Conservation (phyloP, 2,797 vertebrate species). For the Onychomys torridus region DNA sequence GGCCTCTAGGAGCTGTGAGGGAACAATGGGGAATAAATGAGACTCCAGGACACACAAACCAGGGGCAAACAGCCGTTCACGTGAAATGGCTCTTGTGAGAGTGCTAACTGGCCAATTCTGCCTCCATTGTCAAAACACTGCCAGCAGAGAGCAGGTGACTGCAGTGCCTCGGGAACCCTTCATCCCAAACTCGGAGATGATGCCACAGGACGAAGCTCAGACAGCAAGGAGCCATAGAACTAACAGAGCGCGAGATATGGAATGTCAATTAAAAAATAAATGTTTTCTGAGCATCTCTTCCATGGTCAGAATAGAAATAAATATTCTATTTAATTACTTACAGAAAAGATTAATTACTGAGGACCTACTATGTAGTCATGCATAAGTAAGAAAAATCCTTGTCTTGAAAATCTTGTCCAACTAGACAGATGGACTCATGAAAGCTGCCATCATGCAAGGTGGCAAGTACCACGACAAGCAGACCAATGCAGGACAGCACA, state of each 20-base stretch:
- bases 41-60: background rate
- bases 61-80: background rate
- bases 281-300: background rate
- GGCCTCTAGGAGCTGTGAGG: background rate
- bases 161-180: background rate
- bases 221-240: too few relatives aligned
- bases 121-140: background rate
- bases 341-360: background rate
- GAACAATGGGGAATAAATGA: background rate
- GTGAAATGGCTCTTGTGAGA: background rate
- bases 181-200: background rate
- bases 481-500: background rate
- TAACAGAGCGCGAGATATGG: background rate
- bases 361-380: background rate
- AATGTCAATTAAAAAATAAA: too few relatives aligned
- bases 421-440: background rate
- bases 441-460: too few relatives aligned
- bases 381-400: background rate
- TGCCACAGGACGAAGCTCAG: too few relatives aligned
- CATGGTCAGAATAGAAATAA: background rate
- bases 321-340: background rate
- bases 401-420: background rate
- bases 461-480: fast-evolving
- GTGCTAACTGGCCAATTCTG: background rate
- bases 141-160: background rate